A percentile compares a stretch with the other conserved stretches of the same genome.
Evolutionary conservation across 2,888 invertebrate species (phyloP).

Genomic region (Orthosia gracilis): DNA sequence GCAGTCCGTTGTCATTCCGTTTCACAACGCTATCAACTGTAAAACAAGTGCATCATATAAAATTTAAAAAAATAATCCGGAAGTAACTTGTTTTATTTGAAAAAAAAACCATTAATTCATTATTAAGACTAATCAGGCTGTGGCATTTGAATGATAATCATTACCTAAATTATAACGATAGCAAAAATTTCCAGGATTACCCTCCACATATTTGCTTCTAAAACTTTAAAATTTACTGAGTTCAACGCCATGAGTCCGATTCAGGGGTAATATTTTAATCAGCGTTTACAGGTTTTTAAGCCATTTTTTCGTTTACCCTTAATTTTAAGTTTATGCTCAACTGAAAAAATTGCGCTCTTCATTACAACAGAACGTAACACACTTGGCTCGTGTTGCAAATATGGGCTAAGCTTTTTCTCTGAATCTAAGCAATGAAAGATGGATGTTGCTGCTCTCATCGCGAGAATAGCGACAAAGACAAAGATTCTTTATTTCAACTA

Average conservation of each 20-base stretch:
- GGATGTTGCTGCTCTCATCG: too few species aligned
- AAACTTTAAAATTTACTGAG: not conserved
- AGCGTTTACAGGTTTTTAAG: not conserved
- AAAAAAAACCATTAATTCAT: not conserved
- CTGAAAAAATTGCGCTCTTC: not conserved
- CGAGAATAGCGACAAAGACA: too few species aligned
- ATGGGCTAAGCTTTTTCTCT: not conserved
- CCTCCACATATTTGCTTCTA: not conserved
- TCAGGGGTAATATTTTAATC: not conserved
- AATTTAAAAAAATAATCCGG: not conserved
- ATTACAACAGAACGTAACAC: not conserved
- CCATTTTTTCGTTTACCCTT: not conserved
- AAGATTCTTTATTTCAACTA: too few species aligned
- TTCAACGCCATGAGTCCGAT: not conserved
- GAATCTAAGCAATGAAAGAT: too few species aligned
- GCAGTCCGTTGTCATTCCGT: not conserved
- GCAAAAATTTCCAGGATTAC: not conserved
- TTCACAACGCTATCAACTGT: not conserved
- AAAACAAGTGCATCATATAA: not conserved
- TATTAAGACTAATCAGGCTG: not conserved
- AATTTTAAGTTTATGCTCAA: not conserved
- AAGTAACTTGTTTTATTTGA: not conserved
- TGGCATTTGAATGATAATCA: not conserved
- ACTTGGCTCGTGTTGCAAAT: too few species aligned
- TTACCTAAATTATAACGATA: not conserved